Evolutionary conservation across 2,888 invertebrate genomes (phyloP).

Genomic region (Gerris lacustris): DNA sequence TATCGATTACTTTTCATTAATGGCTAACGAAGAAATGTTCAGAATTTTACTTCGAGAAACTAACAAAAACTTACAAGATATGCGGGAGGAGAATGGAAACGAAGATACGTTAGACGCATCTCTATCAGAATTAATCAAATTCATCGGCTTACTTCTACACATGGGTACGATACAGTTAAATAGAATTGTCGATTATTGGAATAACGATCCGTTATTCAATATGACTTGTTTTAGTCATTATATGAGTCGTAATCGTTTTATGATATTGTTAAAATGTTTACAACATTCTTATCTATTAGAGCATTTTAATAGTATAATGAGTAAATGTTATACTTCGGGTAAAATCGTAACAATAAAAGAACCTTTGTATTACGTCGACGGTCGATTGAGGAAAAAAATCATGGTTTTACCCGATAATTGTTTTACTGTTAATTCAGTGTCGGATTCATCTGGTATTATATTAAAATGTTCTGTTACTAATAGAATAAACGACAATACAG

Average conservation of each 20-base stretch:
- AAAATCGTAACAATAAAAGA: constrained; percentile 4
- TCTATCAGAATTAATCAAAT: constrained; percentile 11
- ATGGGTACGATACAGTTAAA: constrained; percentile 20
- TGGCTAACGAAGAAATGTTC: background rate
- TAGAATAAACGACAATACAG: background rate
- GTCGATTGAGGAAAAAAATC: background rate
- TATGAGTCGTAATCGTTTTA: constrained; percentile 18
- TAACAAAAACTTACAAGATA: background rate
- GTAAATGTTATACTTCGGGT: constrained; percentile 9
- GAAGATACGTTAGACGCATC: background rate
- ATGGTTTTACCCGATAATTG: background rate
- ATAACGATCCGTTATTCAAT: constrained; percentile 15
- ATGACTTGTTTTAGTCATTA: constrained; percentile 11
- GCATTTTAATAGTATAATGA: background rate
- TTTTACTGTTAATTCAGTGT: background rate
- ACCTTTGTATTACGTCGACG: background rate
- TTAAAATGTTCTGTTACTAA: background rate
- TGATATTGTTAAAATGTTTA: constrained; percentile 14
- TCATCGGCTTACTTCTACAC: constrained; percentile 18
- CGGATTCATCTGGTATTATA: background rate
- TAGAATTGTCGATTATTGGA: constrained; percentile 20
- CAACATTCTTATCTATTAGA: constrained; percentile 7
- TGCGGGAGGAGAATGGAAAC: background rate
- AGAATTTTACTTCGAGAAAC: background rate
- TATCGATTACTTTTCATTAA: background rate